Base-by-base conservation (phyloP, 2,888 invertebrate genomes). In the Seladonia tumulorum region DNA sequence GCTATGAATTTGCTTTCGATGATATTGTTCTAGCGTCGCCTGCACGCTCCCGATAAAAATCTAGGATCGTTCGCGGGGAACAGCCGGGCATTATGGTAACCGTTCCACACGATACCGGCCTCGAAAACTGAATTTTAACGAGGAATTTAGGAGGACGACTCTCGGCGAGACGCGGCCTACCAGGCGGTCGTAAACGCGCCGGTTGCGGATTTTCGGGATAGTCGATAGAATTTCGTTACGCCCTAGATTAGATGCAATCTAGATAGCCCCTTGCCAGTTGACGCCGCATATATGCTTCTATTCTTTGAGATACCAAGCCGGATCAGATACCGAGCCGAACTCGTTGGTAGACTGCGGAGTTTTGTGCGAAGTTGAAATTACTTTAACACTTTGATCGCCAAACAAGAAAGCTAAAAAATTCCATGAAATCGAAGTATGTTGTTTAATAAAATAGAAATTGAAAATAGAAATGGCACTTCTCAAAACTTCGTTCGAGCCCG, bases 1-100 rank as follows among this genome's bases (percentile, higher is more conserved):
- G 84, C 87, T 88, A 91, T 91, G 90, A 90, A 90, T 90, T 91
- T 90, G 87, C 90, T 90, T 89, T 90, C 90, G 89, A 90, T 87
- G 90, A 91, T 90, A 89, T 90, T 90, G 87, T 90, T 90, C 82
- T 72, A 76, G 71, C 73, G 68, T 79, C 82, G 75, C 73, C 53
- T 72, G 63, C 76, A 42, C 73, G 68, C 53, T 14, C 70, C 63
- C 72, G 87, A 90, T 90, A 86, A 87, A 86, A 86, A 87, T 89
- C 85, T 83, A 72, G 68, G 53, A 79, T 71, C 76, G 73, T 81
- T 82, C 74, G 57, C 81, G 35, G 35, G 47, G 53, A 82, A 84
- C 73, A n/a, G 75, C 73, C 80, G 45, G 60, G 72, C 73, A 80
- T 86, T 88, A 88, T 74, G 47, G 42, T 25, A 76, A 83, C 75